Conservation (phyloP, 2,113 vertebrate species). For the Nestor notabilis region DNA sequence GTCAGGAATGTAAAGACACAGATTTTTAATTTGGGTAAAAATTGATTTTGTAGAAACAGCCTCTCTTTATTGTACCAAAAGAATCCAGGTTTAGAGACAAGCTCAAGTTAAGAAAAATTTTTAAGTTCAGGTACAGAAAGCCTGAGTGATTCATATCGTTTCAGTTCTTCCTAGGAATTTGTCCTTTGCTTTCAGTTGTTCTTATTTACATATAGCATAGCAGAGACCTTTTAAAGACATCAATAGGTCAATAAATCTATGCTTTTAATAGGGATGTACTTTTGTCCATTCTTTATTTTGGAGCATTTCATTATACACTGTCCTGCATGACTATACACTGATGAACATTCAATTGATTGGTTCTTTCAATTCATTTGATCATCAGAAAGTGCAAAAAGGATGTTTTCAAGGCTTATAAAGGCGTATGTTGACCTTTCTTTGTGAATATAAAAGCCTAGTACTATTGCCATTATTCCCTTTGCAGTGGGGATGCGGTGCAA, state of each 20-base stretch:
- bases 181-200: conserved; percentile 59
- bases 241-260: conserved; percentile 74
- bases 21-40: not conserved
- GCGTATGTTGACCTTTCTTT: not conserved
- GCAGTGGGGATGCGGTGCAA: accelerated
- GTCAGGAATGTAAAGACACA: not conserved
- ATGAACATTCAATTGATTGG: conserved; percentile 49
- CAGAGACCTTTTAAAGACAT: conserved; percentile 71
- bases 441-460: not conserved
- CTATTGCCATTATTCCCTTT: not conserved
- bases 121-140: not conserved
- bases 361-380: conserved; percentile 48
- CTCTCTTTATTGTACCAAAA: not conserved
- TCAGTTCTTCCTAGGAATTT: conserved; percentile 23
- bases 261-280: conserved; percentile 67
- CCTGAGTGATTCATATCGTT: not conserved
- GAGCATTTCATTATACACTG: conserved; percentile 46
- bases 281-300: conserved; percentile 59
- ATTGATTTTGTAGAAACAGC: not conserved
- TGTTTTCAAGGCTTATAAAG: conserved; percentile 33
- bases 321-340: conserved; percentile 48
- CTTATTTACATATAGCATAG: conserved; percentile 72
- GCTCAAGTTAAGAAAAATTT: conserved; percentile 12
- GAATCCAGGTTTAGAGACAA: not conserved
- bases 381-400: conserved; percentile 43